Base-by-base conservation (phyloP, 2,888 invertebrate genomes). In the Philopedon plagiatum region DNA sequence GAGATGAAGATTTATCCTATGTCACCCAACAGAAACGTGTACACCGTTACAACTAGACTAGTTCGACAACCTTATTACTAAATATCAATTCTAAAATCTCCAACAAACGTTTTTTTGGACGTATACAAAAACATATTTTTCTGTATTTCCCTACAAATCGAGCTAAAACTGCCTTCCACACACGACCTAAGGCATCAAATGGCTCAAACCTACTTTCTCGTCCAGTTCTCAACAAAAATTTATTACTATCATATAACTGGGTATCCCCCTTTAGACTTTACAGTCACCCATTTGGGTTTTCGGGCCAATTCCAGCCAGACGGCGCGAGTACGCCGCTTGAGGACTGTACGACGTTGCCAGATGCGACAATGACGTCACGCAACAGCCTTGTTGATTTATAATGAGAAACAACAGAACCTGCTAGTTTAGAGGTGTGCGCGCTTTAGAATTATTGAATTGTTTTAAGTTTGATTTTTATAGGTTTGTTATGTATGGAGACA, bases 351-450 rank as follows among this genome's bases (percentile, higher is more conserved):
- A 74, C 79, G 83, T 83, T 83, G 84, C 83, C 83, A 64, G 64
- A 62, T 63, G 15, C 63, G 46, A 54, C 39, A 13, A 58, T 66
- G 66, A 66, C 66, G 57, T 58, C 66, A 66, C 41, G n/a, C 23
- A 73, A 76, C 80, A 80, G 82, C 83, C 83, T 81, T 83, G 83
- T 83, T 85, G 84, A 85, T 85, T 84, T 85, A 85, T 84, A 84
- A 84, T 82, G 84, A 84, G 84, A 84, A 85, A 84, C 83, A 83
- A 82, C 81, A 80, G 81, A 83, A 83, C 83, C 82, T 83, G 82
- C 72, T 69, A 44, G 21, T 32, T 51, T 68, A 44, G 56, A 62
- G 41, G 39, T 56, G 61, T 21, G 61, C 56, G 61, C 62, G 57
- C 62, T 69, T 15, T 9, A 26, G 32, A 49, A 58, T 49, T 56